Evolutionary conservation across 1,140 invertebrate genomes (phyloP).

Genomic region (Luehdorfia chinensis): DNA sequence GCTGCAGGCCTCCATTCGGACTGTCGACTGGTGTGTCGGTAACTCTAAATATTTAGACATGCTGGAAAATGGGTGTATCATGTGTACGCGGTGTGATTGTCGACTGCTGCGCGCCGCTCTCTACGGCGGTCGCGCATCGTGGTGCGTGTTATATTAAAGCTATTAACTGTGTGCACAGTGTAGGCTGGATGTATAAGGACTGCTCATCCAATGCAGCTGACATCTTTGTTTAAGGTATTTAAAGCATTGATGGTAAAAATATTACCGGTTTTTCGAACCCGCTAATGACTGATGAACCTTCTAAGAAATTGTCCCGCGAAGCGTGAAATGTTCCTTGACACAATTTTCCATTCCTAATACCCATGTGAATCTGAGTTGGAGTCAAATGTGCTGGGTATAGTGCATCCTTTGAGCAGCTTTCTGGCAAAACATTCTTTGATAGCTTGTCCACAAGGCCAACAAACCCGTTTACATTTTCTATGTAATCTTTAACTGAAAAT

Average conservation of each 20-base stretch:
- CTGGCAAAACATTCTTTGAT: constrained; percentile 80
- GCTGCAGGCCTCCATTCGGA: too few relatives aligned
- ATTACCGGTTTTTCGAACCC: constrained; percentile 85
- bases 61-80: too few relatives aligned
- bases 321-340: constrained; percentile 91
- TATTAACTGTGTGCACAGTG: too few relatives aligned
- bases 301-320: constrained; percentile 95
- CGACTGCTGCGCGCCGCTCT: too few relatives aligned
- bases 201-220: too few relatives aligned
- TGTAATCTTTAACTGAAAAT: constrained; percentile 83
- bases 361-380: constrained; percentile 85
- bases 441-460: constrained; percentile 89
- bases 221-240: too few relatives aligned
- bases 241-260: constrained; percentile 13
- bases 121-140: too few relatives aligned
- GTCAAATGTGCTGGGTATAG: constrained; percentile 93
- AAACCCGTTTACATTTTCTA: constrained; percentile 81
- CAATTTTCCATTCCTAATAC: constrained; percentile 87
- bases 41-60: too few relatives aligned
- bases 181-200: too few relatives aligned
- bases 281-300: constrained; percentile 93
- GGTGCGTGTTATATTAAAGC: too few relatives aligned
- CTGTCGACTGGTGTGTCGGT: too few relatives aligned
- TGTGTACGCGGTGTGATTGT: too few relatives aligned
- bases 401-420: constrained; percentile 80